Base-by-base conservation (phyloP, 1,140 invertebrate species). In the Tetramorium parvispinum region DNA sequence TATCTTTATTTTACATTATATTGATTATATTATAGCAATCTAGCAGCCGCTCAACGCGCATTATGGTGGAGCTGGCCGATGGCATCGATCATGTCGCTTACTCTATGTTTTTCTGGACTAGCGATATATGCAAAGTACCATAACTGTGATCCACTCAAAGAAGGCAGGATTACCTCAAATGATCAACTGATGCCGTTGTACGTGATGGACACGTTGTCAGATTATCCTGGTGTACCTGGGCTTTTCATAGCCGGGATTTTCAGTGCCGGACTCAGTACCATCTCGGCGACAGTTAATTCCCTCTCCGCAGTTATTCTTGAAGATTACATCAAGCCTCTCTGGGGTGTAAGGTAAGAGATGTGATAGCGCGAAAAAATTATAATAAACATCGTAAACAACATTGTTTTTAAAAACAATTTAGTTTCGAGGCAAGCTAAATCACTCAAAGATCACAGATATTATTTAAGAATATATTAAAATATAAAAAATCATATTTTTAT, bases 241-340 rank as follows among this genome's bases (percentile, higher is more conserved):
- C 93, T 96, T 21, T 96, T 96, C 73, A 95, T 96, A 46, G 95
- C 96, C 0, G 96, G 96, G 0, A 96, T 96, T 73, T 96, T 96
- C 90, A 96, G 96, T 61, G 98, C 98, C 0, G 97, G 98, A 0
- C 95, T 99, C 1, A 98, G 98, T 71, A 98, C 98, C 0, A 96
- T 98, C 70, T 98, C 98, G 0, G 98, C 98, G 3, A 96, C 97
- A 37, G 95, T 98, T 55, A 98, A 98, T 94, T 98, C 98, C 5
- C 94, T 98, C 18, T 97, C 98, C 18, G 98, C 98, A 18, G 97
- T 98, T 32, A 97, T 98, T 3, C 96, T 98, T 59, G 97, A 98
- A 91, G 98, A 98, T 95, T 98, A 98, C 92, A 94, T 97, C 3
- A 97, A 97, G 89, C 93, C 93, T 16, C 10, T 92, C 65, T 93